These are phyloP conservation scores for Platysternon megacephalum DNA, from an alignment of 2,113 vertebrate genomes.

Conservation along the genomic window DNA sequence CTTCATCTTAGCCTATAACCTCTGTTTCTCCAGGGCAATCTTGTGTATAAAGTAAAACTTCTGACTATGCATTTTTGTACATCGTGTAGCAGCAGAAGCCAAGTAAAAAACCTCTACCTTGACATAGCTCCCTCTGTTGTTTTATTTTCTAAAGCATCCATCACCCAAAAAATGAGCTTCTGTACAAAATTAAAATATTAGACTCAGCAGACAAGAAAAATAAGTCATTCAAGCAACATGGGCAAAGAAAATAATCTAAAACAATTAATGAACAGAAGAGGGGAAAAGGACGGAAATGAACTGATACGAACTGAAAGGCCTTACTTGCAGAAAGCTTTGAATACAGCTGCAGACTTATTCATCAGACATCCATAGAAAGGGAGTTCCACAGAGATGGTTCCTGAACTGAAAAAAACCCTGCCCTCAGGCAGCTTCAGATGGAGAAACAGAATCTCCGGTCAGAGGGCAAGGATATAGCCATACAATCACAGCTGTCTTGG, in stretches of 20 bases:
- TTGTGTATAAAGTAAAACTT: background rate
- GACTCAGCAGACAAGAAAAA: background rate
- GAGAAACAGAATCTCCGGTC: background rate
- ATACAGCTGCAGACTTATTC: background rate
- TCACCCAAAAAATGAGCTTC: background rate
- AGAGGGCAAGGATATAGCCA: accelerated
- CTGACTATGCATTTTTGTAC: background rate
- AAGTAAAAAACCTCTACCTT: background rate
- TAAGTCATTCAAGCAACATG: background rate
- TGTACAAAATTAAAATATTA: background rate
- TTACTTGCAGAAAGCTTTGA: background rate
- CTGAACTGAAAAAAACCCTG: background rate
- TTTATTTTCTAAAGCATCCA: background rate
- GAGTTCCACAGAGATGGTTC: background rate
- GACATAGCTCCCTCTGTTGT: background rate
- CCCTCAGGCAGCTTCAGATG: background rate
- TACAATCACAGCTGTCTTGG: background rate
- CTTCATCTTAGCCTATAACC: background rate
- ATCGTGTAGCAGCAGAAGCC: background rate
- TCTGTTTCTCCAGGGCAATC: background rate
- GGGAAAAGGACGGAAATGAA: background rate
- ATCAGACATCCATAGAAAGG: background rate
- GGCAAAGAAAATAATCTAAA: background rate
- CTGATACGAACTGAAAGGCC: background rate
- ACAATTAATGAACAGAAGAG: background rate